Evolutionary conservation across 2,797 vertebrate species (phyloP), one percentile per base, ranked within the genome.

Genomic region (Sphenopsis melanotis): DNA sequence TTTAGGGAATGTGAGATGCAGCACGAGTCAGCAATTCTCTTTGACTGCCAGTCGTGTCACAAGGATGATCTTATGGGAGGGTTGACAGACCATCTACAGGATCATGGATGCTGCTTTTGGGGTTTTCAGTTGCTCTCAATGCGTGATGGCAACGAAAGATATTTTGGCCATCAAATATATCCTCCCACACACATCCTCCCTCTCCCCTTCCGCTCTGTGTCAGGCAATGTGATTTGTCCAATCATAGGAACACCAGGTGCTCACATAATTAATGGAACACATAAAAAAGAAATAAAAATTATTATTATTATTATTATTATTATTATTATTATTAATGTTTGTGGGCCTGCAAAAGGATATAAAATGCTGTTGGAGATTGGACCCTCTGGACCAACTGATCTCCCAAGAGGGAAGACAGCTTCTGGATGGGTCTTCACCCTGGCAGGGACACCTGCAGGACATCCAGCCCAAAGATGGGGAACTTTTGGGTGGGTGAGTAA

Each of bases 1-100:
- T 29, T 49, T 23, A 29, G 11, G 21, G 47, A 29, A n/a, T 0
- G 3, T 69, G 52, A 80, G 32, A 13, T 5, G 14, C 0, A 60
- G 26, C 41, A 46, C 0, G 0, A 78, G 30, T 37, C 21, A 17
- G 30, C 13, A 52, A 41, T 7, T 52, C 3, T 11, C 24, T 68
- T 53, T 30, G 9, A 8, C 24, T 3, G 2, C 5, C 29, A 15
- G 5, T n/a, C 1, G 0, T 10, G 29, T 66, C 71, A 44, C 23
- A 22, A 57, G 4, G 18, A 36, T 30, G 57, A 24, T 2, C 34
- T 68, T 15, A n/a, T 0, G 2, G 29, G 50, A 72, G 17, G 16
- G 64, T 0, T 19, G 59, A 41, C 6, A 24, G 27, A 60, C 3
- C 9, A 9, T 47, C 32, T 20, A 3, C 1, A 2, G 56, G 39